Percentiles rank a stretch among this genome's conserved stretches.
phyloP scores from a whole-genome alignment of 37 sponge, comb jelly and placozoan species.

The Bolinopsis microptera region DNA sequence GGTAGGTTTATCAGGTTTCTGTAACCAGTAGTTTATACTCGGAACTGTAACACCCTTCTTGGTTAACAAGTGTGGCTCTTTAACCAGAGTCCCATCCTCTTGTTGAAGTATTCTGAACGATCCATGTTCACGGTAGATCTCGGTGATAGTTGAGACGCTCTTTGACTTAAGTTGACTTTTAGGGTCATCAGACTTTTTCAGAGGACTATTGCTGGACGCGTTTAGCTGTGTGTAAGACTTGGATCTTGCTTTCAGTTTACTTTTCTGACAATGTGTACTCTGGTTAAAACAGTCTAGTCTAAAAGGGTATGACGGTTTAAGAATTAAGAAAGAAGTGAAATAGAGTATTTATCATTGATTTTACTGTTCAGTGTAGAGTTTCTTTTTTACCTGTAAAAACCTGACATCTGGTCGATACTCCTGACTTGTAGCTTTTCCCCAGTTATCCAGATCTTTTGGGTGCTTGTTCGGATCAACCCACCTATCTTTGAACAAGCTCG shows the following conservation, averaged over 20 bases:
- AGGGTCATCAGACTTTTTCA: not conserved
- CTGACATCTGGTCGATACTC: not conserved
- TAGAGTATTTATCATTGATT: too few species aligned
- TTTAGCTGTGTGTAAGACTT: slow-evolving; percentile 19
- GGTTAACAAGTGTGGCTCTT: not conserved
- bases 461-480: slow-evolving; percentile 26
- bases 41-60: slow-evolving; percentile 22
- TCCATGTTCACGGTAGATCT: slow-evolving; percentile 10
- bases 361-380: too few species aligned
- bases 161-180: not conserved
- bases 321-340: too few species aligned
- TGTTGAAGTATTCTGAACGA: not conserved
- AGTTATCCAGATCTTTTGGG: slow-evolving; percentile 57
- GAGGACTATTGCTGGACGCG: not conserved
- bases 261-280: not conserved
- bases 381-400: slow-evolving; percentile 38
- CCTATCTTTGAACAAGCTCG: not conserved
- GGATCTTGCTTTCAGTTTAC: not conserved
- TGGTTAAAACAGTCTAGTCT: too few species aligned
- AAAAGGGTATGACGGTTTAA: too few species aligned
- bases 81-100: not conserved
- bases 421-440: slow-evolving; percentile 8
- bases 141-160: not conserved
- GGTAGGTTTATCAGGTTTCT: slow-evolving; percentile 35
- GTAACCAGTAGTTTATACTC: slow-evolving; percentile 20